These are phyloP conservation scores for Tholera decimalis DNA, from an alignment of 2,888 invertebrate genomes.

Conservation along the genomic window DNA sequence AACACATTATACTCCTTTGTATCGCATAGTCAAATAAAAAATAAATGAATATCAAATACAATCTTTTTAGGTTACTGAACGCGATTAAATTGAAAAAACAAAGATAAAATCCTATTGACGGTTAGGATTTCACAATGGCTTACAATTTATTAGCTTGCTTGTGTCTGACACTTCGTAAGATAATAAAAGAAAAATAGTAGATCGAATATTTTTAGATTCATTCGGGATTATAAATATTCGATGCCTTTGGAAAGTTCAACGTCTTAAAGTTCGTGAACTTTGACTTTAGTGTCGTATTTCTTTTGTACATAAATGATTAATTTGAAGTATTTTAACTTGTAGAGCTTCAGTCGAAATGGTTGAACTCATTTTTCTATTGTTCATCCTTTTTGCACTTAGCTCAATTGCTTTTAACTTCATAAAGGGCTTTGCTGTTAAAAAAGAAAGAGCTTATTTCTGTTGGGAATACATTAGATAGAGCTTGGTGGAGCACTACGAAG, in stretches of 20 bases:
- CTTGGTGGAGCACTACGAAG: conserved; percentile 12
- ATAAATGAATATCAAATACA: neutral
- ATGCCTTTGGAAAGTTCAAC: conserved; percentile 24
- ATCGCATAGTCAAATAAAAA: neutral
- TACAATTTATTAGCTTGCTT: conserved; percentile 33
- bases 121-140: conserved; percentile 1
- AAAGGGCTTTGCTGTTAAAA: conserved; percentile 8
- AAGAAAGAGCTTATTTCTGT: conserved; percentile 14
- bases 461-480: conserved; percentile 11
- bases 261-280: conserved; percentile 25
- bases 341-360: neutral
- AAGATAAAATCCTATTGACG: neutral
- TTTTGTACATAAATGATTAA: conserved; percentile 17
- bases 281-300: conserved; percentile 13
- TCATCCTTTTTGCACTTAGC: conserved; percentile 27
- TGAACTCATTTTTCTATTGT: conserved; percentile 5
- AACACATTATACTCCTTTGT: neutral
- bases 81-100: conserved; percentile 5
- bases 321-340: neutral
- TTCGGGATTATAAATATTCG: conserved; percentile 29
- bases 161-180: conserved; percentile 17
- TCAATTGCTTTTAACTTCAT: conserved; percentile 12
- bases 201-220: conserved; percentile 16
- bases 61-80: neutral
- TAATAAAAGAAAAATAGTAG: conserved; percentile 18